A percentile compares a stretch with the other conserved stretches of the same genome.
These are phyloP conservation scores for Phrynosoma blainvillii DNA, from an alignment of 2,113 vertebrate species.

Conservation along the genomic window DNA sequence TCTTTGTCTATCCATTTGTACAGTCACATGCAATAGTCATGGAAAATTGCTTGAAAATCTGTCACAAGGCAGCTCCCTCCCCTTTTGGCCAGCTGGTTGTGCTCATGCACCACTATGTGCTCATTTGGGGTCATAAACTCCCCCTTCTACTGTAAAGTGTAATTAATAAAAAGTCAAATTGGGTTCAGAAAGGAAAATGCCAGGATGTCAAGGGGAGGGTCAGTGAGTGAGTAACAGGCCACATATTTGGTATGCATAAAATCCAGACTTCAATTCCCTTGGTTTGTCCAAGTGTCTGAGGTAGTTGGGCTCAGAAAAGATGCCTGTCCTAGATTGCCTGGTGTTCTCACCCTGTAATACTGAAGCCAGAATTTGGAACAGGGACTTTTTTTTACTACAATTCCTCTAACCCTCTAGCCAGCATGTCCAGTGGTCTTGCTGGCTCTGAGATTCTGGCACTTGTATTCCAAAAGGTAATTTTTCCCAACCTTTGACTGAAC, in stretches of 20 bases:
- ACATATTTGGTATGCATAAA: neutral
- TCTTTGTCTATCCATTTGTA: neutral
- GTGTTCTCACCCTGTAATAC: too few species aligned
- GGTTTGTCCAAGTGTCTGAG: neutral
- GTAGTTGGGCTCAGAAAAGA: neutral
- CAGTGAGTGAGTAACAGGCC: neutral
- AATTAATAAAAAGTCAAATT: neutral
- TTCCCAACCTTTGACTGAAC: too few species aligned
- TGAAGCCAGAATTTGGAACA: too few species aligned
- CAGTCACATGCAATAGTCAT: neutral
- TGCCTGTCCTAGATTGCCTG: too few species aligned
- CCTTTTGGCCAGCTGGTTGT: neutral
- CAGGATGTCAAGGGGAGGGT: neutral
- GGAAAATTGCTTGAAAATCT: constrained; percentile 32
- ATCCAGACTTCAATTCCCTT: neutral
- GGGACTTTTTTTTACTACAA: too few species aligned
- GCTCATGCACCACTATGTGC: constrained; percentile 4
- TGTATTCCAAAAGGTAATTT: too few species aligned
- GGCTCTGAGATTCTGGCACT: too few species aligned
- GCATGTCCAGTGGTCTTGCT: too few species aligned
- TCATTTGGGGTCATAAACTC: neutral
- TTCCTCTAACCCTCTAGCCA: too few species aligned
- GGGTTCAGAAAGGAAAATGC: neutral
- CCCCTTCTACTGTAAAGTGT: neutral
- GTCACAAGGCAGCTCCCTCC: neutral